Base-by-base conservation (phyloP, 2,113 vertebrate species). In the Mionectes macconnelli region DNA sequence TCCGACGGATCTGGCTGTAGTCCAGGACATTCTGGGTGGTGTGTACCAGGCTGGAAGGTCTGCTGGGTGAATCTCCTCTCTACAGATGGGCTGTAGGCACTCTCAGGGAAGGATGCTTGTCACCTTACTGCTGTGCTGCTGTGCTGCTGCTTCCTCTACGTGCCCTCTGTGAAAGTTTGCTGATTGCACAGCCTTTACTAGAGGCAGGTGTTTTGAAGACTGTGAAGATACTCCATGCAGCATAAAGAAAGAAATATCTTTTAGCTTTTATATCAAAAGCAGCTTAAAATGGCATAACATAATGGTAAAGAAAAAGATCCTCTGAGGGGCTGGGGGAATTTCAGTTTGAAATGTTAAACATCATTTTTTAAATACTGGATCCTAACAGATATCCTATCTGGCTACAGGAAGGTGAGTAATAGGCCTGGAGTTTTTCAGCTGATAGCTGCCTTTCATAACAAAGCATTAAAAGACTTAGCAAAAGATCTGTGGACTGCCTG, bases 371-470 rank as follows among this genome's bases (percentile, higher is more conserved):
- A 93, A 52, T 89, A 52, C 39, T 81, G 40, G 22, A 73, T 83
- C 33, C 57, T 86, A 72, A 60, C 31, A 82, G 74, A 42, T 35
- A 45, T 45, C 64, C 73, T 67, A 77, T 90, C 42, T 94, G 63
- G 57, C 64, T 90, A 53, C 82, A 63, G n/a, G 57, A 86, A 90
- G 50, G 79, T 93, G 85, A 77, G 90, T 49, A 67, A 60, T 10
- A 37, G 64, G 79, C 88, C 94, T 96, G 95, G 90, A 88, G 40
- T 93, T 88, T 94, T 88, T 96, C 94, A 96, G 72, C 67, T 88
- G 84, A 90, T 95, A 96, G 63, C 40, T 76, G 59, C 91, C 55
- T 90, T 96, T 93, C 95, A 90, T 88, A 96, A 94, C 92, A 96
- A 94, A 91, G 85, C 69, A 90, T 96, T 94, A 96, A 93, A 93